Conservation (phyloP, 2,888 invertebrate genomes). For the Alentia gelatinosa region DNA sequence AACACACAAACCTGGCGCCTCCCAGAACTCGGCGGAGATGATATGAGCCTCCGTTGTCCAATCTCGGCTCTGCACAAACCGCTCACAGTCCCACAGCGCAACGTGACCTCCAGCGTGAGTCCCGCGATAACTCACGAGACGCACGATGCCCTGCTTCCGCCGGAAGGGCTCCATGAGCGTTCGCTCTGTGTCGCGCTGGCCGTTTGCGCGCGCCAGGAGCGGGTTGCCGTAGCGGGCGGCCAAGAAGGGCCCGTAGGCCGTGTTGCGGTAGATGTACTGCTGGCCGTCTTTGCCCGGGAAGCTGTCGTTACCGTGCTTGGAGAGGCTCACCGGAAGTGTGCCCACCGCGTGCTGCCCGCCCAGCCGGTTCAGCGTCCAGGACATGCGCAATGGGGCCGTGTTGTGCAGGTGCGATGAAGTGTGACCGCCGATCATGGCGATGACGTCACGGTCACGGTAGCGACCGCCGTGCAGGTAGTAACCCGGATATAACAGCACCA, state of each 20-base stretch:
- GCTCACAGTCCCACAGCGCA: conserved; percentile 79
- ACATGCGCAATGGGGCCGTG: conserved; percentile 77
- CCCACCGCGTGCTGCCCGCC: conserved; percentile 76
- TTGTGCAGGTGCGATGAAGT: conserved; percentile 67
- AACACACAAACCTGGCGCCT: conserved; percentile 74
- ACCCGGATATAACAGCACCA: conserved; percentile 75
- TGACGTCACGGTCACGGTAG: conserved; percentile 71
- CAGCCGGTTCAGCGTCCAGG: conserved; percentile 74
- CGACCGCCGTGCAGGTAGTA: conserved; percentile 75
- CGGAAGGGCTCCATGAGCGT: conserved; percentile 73
- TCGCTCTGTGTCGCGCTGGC: conserved; percentile 66
- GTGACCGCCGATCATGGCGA: conserved; percentile 68
- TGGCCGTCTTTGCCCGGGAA: conserved; percentile 69
- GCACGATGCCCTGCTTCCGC: conserved; percentile 76
- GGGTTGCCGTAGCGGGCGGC: conserved; percentile 79
- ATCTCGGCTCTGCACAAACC: conserved; percentile 77
- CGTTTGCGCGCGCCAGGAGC: conserved; percentile 67
- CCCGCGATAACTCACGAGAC: conserved; percentile 76
- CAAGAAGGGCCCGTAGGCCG: conserved; percentile 77
- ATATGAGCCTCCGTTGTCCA: conserved; percentile 74
- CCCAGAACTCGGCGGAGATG: conserved; percentile 79
- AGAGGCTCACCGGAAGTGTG: conserved; percentile 71
- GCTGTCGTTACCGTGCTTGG: conserved; percentile 76
- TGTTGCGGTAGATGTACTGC: conserved; percentile 77
- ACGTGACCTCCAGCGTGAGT: conserved; percentile 76